phyloP scores from a whole-genome alignment of 2,797 vertebrate species.

The Tragelaphus oryx region DNA sequence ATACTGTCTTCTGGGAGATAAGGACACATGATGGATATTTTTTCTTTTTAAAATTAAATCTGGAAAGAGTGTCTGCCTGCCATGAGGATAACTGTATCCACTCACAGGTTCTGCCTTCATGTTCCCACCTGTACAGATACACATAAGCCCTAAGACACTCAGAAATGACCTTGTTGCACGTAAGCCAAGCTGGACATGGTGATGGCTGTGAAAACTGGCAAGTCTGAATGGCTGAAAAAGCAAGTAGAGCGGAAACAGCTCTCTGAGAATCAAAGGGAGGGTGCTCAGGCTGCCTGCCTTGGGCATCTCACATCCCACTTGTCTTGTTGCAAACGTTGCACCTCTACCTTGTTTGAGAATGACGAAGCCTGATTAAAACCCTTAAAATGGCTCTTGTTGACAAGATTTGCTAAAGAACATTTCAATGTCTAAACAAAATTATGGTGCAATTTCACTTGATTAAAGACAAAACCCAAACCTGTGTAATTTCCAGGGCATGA shows the following conservation, averaged over 20 bases:
- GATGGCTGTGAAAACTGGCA: background rate
- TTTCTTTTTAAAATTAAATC: background rate
- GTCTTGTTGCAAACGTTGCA: conserved; percentile 42
- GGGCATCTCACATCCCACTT: background rate
- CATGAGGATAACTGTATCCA: background rate
- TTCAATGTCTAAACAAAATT: conserved; percentile 74
- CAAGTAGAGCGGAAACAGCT: background rate
- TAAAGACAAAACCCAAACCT: conserved; percentile 73
- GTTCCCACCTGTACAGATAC: too few species aligned
- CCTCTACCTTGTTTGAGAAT: conserved; percentile 53
- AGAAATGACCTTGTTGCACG: background rate
- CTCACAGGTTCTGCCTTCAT: background rate
- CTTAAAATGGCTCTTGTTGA: conserved; percentile 72
- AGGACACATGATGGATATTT: background rate
- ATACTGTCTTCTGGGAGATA: background rate
- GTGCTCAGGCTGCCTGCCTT: background rate
- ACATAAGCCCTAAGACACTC: background rate
- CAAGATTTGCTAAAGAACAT: conserved; percentile 72
- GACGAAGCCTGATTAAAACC: conserved; percentile 64
- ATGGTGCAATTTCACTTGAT: conserved; percentile 74
- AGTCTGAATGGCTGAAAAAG: background rate
- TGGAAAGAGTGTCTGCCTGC: background rate
- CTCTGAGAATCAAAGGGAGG: background rate
- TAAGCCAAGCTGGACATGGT: background rate
- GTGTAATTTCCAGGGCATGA: conserved; percentile 61